Base-by-base conservation (phyloP, 2,797 vertebrate species). In the Anniella stebbinsi region DNA sequence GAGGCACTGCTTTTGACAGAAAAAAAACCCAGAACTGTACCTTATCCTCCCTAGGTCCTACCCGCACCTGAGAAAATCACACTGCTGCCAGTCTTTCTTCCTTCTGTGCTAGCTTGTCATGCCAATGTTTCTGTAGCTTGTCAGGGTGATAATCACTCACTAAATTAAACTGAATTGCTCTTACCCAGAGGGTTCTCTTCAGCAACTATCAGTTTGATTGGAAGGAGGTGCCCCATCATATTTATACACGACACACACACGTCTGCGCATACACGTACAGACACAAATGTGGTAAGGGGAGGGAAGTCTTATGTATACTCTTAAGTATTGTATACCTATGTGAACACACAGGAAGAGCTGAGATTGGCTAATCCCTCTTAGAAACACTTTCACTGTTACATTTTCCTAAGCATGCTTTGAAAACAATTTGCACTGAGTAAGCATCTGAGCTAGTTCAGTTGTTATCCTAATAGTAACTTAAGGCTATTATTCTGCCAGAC, bases 101-200 rank as follows among this genome's bases (percentile, higher is more conserved):
- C 36, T 33, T 86, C 83, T 80, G 66, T 48, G 30, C 70, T 70
- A 57, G 63, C 41, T 69, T 84, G 82, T 70, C 73, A 84, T 84
- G 25, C n/a, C 48, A 57, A 51, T 70, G 60, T 77, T 84, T 78
- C 73, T 60, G 23, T 63, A 72, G 38, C 76, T 80, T 90, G 67
- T 90, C 84, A 86, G 73, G 67, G 18, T 90, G 88, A 86, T 90
- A 86, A 86, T 86, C 76, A 54, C 21, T 80, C 12, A 30, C 67
- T 73, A 77, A 86, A 80, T 90, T 80, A 73, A 86, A 90, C 76
- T 73, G 84, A 86, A 86, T 73, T 57, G 13, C 41, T 90, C 51
- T 60, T 54, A 86, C 83, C 88, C 83, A 89, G 88, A 89, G 76
- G 88, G 76, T 86, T 90, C 66, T 70, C 25, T 54, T 86, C 60